phyloP scores from a whole-genome alignment of 2,113 vertebrate species.

The Actenoides lindsayi region DNA sequence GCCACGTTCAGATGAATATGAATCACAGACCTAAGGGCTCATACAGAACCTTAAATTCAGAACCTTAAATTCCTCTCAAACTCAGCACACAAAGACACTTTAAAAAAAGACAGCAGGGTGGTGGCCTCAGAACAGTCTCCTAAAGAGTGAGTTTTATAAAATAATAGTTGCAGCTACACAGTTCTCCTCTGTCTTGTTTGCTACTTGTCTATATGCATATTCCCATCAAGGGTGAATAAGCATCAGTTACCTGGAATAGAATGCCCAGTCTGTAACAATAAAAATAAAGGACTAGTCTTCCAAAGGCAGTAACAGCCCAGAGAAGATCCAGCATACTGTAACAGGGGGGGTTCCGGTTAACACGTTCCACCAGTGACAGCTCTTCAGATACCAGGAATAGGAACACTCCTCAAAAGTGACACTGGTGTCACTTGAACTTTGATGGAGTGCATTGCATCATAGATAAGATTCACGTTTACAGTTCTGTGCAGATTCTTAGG shows the following conservation, averaged over 20 bases:
- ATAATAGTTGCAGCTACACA: not conserved
- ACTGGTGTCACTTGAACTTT: not conserved
- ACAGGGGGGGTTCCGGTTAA: not conserved
- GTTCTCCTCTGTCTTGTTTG: not conserved
- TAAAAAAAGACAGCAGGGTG: not conserved
- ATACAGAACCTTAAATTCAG: not conserved
- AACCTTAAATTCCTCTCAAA: not conserved
- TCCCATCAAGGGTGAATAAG: not conserved
- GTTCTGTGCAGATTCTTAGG: not conserved
- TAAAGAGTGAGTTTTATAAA: not conserved
- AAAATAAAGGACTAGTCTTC: not conserved
- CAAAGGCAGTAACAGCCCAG: not conserved
- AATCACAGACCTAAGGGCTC: not conserved
- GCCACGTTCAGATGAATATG: not conserved
- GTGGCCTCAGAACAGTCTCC: not conserved
- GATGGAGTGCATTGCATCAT: not conserved
- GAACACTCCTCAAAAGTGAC: not conserved
- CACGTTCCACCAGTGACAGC: not conserved
- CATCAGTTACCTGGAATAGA: accelerated
- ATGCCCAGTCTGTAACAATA: not conserved
- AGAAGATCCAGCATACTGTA: not conserved
- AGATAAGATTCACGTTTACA: not conserved
- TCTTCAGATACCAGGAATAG: not conserved
- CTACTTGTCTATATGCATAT: not conserved
- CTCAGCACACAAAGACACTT: not conserved